These are phyloP conservation scores for Pyralis farinalis DNA, from an alignment of 2,888 invertebrate species.

Conservation along the genomic window DNA sequence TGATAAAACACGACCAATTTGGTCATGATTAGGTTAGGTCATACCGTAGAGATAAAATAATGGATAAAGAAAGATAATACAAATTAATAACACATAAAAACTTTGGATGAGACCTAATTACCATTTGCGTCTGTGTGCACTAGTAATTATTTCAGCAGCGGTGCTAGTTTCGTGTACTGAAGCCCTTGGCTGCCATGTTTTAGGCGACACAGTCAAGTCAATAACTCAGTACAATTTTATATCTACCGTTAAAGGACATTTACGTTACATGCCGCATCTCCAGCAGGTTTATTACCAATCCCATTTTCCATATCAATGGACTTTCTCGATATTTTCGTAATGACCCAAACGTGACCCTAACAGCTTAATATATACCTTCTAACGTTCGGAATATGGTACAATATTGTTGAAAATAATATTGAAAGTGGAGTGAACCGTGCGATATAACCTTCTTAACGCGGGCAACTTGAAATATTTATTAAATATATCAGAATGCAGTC, in stretches of 20 bases:
- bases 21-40: too few species aligned
- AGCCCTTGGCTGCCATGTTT: too few species aligned
- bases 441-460: slow-evolving; percentile 3
- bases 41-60: too few species aligned
- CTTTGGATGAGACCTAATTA: too few species aligned
- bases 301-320: slow-evolving; percentile 6
- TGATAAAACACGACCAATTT: too few species aligned
- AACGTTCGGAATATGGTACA: neutral
- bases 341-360: neutral
- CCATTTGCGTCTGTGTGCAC: too few species aligned
- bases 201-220: neutral
- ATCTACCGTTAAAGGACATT: neutral
- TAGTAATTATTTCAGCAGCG: too few species aligned
- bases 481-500: slow-evolving; percentile 3
- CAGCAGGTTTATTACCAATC: slow-evolving; percentile 6
- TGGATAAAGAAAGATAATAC: too few species aligned
- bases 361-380: neutral
- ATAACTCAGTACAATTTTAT: neutral
- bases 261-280: neutral
- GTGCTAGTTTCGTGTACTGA: too few species aligned
- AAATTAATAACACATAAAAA: too few species aligned
- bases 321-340: slow-evolving; percentile 1
- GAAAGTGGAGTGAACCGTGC: neutral
- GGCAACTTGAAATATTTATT: slow-evolving; percentile 4
- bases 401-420: neutral